Evolutionary conservation across 2,888 invertebrate species (phyloP).

Genomic region (Drosophila fulvimacula): DNA sequence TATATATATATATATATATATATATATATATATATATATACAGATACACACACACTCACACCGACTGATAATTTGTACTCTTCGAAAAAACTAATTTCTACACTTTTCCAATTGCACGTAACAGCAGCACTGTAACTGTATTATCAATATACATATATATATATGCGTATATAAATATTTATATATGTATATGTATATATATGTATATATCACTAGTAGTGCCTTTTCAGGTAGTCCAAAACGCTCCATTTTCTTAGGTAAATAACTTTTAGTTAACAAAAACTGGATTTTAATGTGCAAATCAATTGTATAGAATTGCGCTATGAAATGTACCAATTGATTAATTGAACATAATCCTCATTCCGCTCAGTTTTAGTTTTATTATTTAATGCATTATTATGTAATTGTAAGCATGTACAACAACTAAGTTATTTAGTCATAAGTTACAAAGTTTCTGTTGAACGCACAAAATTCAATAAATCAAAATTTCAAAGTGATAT

Average conservation of each 20-base stretch:
- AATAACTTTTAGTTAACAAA: conserved; percentile 28
- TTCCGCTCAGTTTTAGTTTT: conserved; percentile 64
- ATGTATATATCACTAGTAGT: conserved; percentile 52
- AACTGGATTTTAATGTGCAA: conserved; percentile 22
- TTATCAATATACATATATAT: conserved; percentile 9
- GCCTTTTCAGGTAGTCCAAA: conserved; percentile 56
- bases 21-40: conserved; percentile 3
- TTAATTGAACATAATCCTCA: conserved; percentile 47
- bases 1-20: conserved; percentile 9
- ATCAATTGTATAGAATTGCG: conserved; percentile 33
- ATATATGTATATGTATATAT: background rate
- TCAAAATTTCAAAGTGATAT: conserved; percentile 33
- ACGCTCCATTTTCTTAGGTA: conserved; percentile 26
- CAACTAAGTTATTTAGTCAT: conserved; percentile 71
- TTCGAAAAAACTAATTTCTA: conserved; percentile 32
- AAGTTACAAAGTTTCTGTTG: conserved; percentile 66
- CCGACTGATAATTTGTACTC: conserved; percentile 76
- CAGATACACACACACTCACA: conserved; percentile 35
- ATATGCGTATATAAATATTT: background rate
- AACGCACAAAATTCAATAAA: conserved; percentile 67
- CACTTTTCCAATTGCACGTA: conserved; percentile 15
- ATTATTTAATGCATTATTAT: conserved; percentile 65
- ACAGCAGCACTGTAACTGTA: conserved; percentile 34
- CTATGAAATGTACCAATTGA: conserved; percentile 27
- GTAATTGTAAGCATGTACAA: conserved; percentile 67